phyloP scores from a whole-genome alignment of 1,140 invertebrate genomes.

The Drosophila orena region DNA sequence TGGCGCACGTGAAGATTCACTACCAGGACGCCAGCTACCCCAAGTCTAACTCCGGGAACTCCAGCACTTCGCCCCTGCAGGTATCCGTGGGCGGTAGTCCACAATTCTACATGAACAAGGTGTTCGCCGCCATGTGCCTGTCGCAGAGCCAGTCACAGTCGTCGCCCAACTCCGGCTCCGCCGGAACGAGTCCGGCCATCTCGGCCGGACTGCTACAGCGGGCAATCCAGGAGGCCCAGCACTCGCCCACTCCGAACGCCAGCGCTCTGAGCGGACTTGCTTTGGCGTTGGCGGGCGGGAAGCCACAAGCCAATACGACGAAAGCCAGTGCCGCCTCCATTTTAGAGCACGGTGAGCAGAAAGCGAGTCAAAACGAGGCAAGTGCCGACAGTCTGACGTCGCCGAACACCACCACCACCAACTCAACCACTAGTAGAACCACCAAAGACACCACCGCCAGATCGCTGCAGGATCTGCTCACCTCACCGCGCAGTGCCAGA shows the following conservation, averaged over 20 bases:
- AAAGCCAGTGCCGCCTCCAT: conserved; percentile 82
- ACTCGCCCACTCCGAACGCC: conserved; percentile 67
- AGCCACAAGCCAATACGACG: conserved; percentile 49
- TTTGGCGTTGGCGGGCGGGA: conserved; percentile 70
- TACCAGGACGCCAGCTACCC: conserved; percentile 84
- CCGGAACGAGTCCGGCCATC: conserved; percentile 65
- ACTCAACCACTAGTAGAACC: conserved; percentile 30
- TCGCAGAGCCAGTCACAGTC: conserved; percentile 59
- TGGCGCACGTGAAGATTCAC: conserved; percentile 89
- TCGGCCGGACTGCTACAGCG: conserved; percentile 72
- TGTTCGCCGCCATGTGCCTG: conserved; percentile 82
- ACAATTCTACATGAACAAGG: conserved; percentile 81
- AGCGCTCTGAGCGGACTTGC: conserved; percentile 74
- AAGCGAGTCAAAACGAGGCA: conserved; percentile 85
- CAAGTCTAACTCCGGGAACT: conserved; percentile 50
- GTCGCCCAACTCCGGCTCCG: conserved; percentile 15
- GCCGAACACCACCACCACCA: conserved; percentile 68
- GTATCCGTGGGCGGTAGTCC: conserved; percentile 71
- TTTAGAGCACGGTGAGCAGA: conserved; percentile 85
- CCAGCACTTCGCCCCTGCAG: conserved; percentile 70
- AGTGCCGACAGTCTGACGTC: conserved; percentile 84
- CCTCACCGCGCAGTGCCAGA: conserved; percentile 69
- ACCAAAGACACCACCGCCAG: conserved; percentile 52
- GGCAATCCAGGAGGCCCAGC: conserved; percentile 74
- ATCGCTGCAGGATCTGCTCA: conserved; percentile 81